These are phyloP conservation scores for Sarcophaga subvicina DNA, from an alignment of 2,888 invertebrate genomes.

Conservation along the genomic window DNA sequence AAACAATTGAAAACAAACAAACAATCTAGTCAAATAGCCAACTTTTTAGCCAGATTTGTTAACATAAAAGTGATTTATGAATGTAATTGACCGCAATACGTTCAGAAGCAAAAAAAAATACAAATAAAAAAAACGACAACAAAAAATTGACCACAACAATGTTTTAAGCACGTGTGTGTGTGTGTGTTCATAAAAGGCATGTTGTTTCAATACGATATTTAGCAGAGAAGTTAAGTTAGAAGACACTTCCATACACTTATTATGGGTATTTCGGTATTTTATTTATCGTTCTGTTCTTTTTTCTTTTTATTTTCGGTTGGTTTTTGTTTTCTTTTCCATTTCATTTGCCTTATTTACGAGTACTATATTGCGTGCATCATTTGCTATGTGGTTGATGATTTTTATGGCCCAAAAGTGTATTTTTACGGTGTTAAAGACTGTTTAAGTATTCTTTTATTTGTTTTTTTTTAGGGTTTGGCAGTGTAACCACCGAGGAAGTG, in stretches of 20 bases:
- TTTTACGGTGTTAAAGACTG: slow-evolving; percentile 30
- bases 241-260: slow-evolving; percentile 2
- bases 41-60: slow-evolving; percentile 48
- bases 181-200: background rate
- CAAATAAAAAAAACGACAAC: background rate
- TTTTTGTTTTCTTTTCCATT: background rate
- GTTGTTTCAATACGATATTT: slow-evolving; percentile 27
- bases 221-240: background rate
- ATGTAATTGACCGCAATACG: slow-evolving; percentile 71
- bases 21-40: slow-evolving; percentile 24
- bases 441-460: background rate
- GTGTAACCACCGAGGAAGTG: slow-evolving; percentile 28
- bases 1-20: slow-evolving; percentile 1
- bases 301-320: background rate
- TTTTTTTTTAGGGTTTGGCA: slow-evolving; percentile 24
- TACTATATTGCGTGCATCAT: slow-evolving; percentile 48
- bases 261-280: background rate
- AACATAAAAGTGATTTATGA: slow-evolving; percentile 69
- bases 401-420: slow-evolving; percentile 21
- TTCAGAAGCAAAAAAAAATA: slow-evolving; percentile 37
- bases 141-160: background rate
- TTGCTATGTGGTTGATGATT: slow-evolving; percentile 22
- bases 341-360: slow-evolving; percentile 11
- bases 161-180: background rate
- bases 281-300: background rate